phyloP scores from a whole-genome alignment of 2,888 invertebrate species.

The Phrixothrix hirtus region DNA sequence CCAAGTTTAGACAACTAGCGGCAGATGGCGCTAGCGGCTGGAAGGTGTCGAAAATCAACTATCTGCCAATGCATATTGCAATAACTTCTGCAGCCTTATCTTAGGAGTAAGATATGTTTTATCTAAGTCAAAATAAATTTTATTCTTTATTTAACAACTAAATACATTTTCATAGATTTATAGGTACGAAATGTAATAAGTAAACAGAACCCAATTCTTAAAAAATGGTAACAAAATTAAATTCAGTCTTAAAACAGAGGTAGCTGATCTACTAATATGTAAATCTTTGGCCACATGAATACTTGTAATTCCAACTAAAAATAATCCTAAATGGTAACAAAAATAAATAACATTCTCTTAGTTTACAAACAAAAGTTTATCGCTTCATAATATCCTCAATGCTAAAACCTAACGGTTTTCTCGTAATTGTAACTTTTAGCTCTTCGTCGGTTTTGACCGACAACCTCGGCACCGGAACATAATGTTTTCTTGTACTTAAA shows the following conservation, averaged over 20 bases:
- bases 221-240: constrained; percentile 30
- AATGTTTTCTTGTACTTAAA: constrained; percentile 43
- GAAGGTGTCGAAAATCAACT: too few relatives aligned
- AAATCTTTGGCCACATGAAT: constrained; percentile 22
- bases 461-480: too few relatives aligned
- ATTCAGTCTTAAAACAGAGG: constrained; percentile 34
- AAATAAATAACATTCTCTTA: background rate
- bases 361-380: constrained; percentile 55
- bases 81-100: too few relatives aligned
- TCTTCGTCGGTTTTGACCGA: too few relatives aligned
- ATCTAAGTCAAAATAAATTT: constrained; percentile 16
- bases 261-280: constrained; percentile 7
- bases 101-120: too few relatives aligned
- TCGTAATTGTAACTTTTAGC: constrained; percentile 38
- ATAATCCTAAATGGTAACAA: too few relatives aligned
- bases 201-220: constrained; percentile 1
- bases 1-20: too few relatives aligned
- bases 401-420: constrained; percentile 72
- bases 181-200: too few relatives aligned
- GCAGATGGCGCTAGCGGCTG: too few relatives aligned
- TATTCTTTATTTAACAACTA: constrained; percentile 7
- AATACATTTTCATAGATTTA: too few relatives aligned
- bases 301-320: too few relatives aligned
- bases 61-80: too few relatives aligned
- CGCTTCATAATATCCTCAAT: constrained; percentile 90